Evolutionary conservation across 2,888 invertebrate genomes (phyloP).

Genomic region (Erebia aethiops): DNA sequence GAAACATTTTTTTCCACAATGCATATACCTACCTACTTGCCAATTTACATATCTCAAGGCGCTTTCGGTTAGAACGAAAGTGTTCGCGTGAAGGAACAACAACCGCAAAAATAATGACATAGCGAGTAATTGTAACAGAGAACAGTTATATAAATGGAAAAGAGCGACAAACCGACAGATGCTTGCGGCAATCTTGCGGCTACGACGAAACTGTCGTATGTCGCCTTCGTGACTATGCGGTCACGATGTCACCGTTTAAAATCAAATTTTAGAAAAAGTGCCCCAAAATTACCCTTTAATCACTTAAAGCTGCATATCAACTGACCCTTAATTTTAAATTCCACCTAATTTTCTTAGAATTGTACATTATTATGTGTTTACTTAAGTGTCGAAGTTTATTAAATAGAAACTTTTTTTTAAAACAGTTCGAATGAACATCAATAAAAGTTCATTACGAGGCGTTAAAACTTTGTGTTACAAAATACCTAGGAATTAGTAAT

Average conservation of each 20-base stretch:
- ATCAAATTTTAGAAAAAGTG: conserved; percentile 69
- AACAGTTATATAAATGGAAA: conserved; percentile 69
- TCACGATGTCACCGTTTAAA: conserved; percentile 75
- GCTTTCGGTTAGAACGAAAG: conserved; percentile 56
- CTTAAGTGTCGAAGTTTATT: not conserved
- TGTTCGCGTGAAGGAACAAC: conserved; percentile 60
- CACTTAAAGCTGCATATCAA: conserved; percentile 16
- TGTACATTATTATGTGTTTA: not conserved
- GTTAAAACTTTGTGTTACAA: no score
- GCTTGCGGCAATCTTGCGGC: conserved; percentile 78
- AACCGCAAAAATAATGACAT: conserved; percentile 72
- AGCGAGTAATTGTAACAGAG: conserved; percentile 72
- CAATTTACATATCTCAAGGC: conserved; percentile 60
- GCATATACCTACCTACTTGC: conserved; percentile 1
- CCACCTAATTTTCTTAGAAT: not conserved
- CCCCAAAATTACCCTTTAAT: conserved; percentile 24
- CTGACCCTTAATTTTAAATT: conserved; percentile 10
- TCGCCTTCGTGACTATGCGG: conserved; percentile 73
- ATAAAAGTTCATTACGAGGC: no score
- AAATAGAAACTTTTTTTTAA: not conserved
- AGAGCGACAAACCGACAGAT: conserved; percentile 81
- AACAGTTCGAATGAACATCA: no score
- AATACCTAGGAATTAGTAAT: no score
- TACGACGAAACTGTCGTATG: conserved; percentile 60
- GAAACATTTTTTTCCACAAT: conserved; percentile 7